These are phyloP conservation scores for Phrixothrix hirtus DNA, from an alignment of 2,888 invertebrate species.

Conservation along the genomic window DNA sequence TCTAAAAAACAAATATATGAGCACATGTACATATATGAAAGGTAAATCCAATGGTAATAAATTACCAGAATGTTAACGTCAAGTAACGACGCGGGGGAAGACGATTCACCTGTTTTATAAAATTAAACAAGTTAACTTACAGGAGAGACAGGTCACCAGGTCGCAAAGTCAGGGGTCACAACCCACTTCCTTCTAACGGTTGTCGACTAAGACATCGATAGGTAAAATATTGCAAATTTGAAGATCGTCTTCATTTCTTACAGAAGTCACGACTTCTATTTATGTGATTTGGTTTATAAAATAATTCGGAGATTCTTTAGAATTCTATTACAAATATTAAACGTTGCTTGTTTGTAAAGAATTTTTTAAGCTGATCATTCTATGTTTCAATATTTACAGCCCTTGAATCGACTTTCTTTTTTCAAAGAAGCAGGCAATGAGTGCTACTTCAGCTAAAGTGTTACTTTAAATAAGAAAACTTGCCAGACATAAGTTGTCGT, in stretches of 20 bases:
- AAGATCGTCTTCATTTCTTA: conserved; percentile 7
- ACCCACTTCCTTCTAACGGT: conserved; percentile 31
- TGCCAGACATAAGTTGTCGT: too few species aligned
- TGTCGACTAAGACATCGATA: conserved; percentile 24
- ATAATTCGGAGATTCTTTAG: too few species aligned
- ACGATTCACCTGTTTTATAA: conserved; percentile 26
- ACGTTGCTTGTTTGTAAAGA: too few species aligned
- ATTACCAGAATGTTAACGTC: conserved; percentile 27
- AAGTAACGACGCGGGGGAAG: conserved; percentile 23
- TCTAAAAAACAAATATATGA: conserved; percentile 17
- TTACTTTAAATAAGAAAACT: too few species aligned
- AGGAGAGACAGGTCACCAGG: conserved; percentile 30
- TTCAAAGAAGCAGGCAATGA: too few species aligned
- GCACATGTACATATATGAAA: conserved; percentile 22
- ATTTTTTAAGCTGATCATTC: too few species aligned
- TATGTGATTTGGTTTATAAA: conserved; percentile 5
- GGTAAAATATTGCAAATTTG: conserved; percentile 24
- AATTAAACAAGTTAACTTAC: conserved; percentile 23
- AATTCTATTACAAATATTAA: too few species aligned
- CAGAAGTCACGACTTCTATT: conserved; percentile 7
- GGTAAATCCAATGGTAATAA: conserved; percentile 23
- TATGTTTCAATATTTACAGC: too few species aligned
- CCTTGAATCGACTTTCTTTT: too few species aligned
- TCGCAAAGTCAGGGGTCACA: conserved; percentile 27
- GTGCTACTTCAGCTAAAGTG: too few species aligned